These are phyloP conservation scores for Leptura quadrifasciata DNA, from an alignment of 2,888 invertebrate genomes.

Conservation along the genomic window DNA sequence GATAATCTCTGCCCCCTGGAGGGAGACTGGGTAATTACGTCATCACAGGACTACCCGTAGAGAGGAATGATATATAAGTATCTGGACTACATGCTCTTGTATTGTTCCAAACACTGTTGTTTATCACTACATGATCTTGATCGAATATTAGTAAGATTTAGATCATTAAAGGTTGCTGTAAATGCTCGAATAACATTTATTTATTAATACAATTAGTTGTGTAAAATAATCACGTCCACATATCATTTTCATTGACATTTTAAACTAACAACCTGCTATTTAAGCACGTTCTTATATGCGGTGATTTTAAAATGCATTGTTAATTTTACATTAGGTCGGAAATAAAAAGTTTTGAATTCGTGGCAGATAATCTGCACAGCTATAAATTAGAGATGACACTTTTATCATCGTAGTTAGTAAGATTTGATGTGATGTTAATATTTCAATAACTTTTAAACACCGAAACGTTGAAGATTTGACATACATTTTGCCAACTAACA, in stretches of 20 bases:
- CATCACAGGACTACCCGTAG: constrained; percentile 66
- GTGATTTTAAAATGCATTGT: not conserved
- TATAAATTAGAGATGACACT: not conserved
- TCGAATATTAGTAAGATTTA: constrained; percentile 59
- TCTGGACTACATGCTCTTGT: constrained; percentile 63
- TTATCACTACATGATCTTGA: constrained; percentile 64
- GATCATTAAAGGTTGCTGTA: constrained; percentile 56
- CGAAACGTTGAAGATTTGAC: too few relatives aligned
- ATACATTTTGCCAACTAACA: too few relatives aligned
- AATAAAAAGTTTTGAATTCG: not conserved
- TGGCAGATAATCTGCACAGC: too few relatives aligned
- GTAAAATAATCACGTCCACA: constrained; percentile 5
- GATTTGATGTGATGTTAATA: too few relatives aligned
- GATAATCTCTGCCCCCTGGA: constrained; percentile 70
- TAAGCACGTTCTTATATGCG: not conserved
- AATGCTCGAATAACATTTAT: constrained; percentile 18
- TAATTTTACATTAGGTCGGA: not conserved
- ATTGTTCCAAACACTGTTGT: constrained; percentile 70
- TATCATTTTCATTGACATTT: constrained; percentile 18
- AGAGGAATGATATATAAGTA: constrained; percentile 53
- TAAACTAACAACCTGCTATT: not conserved
- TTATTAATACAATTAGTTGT: constrained; percentile 17
- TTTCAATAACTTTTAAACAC: too few relatives aligned
- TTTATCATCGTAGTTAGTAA: too few relatives aligned
- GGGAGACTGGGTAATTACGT: constrained; percentile 71